A percentile compares a stretch with the other conserved stretches of the same genome.
These are phyloP conservation scores for Gerosis bhagava DNA, from an alignment of 2,888 invertebrate genomes.

Conservation along the genomic window DNA sequence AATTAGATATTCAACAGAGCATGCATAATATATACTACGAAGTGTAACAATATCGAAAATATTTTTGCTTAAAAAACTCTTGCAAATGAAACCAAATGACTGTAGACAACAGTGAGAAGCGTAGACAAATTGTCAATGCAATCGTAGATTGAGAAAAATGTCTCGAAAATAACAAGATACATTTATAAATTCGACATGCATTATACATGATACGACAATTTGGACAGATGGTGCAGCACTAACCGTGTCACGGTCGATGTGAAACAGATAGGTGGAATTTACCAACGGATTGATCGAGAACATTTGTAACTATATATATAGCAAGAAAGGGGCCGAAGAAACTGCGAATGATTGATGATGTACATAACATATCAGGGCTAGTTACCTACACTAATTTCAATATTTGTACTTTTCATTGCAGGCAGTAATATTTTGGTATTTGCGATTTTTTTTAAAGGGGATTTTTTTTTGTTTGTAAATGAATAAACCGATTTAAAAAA, in stretches of 20 bases:
- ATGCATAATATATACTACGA: no score
- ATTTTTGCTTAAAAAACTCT: no score
- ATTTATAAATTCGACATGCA: slow-evolving; percentile 21
- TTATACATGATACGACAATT: slow-evolving; percentile 22
- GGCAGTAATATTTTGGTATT: no score
- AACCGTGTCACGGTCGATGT: slow-evolving; percentile 21
- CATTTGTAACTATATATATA: background rate
- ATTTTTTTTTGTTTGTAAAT: no score
- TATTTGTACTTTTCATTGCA: no score
- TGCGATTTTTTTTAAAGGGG: no score
- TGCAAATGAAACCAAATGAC: no score
- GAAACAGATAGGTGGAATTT: slow-evolving; percentile 19
- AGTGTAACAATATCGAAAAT: no score
- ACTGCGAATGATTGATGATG: slow-evolving; percentile 38
- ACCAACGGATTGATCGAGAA: slow-evolving; percentile 11
- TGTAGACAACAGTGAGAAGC: no score
- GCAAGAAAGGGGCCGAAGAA: slow-evolving; percentile 36
- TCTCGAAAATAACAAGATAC: slow-evolving; percentile 3
- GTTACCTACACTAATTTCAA: no score
- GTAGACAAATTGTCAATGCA: background rate
- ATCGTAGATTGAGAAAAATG: background rate
- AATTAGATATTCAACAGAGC: no score
- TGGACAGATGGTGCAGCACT: slow-evolving; percentile 22
- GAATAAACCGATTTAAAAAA: no score
- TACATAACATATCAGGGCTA: slow-evolving; percentile 31